Evolutionary conservation across 1,140 invertebrate genomes (phyloP).

Genomic region (Micrasema minimum): DNA sequence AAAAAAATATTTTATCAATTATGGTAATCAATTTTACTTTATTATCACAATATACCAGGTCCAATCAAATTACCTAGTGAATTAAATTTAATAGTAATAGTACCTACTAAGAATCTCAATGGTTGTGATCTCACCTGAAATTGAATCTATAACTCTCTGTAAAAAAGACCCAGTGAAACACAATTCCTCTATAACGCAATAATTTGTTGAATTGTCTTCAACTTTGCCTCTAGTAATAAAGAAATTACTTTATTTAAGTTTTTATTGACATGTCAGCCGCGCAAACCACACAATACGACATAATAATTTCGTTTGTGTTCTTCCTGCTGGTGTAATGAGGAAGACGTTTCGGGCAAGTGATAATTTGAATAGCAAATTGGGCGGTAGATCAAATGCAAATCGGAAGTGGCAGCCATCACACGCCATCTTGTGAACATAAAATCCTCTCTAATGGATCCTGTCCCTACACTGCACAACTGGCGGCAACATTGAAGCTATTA

Average conservation of each 20-base stretch:
- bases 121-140: too few relatives aligned
- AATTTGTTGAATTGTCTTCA: too few relatives aligned
- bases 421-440: slow-evolving; percentile 15
- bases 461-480: background rate
- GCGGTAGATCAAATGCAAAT: slow-evolving; percentile 16
- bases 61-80: too few relatives aligned
- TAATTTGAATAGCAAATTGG: slow-evolving; percentile 22
- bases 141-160: too few relatives aligned
- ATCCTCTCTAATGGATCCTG: slow-evolving; percentile 13
- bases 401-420: slow-evolving; percentile 6
- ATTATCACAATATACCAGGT: too few relatives aligned
- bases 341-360: slow-evolving; percentile 33
- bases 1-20: too few relatives aligned
- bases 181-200: background rate
- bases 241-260: background rate
- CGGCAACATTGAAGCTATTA: too few relatives aligned
- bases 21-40: too few relatives aligned
- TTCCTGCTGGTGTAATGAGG: slow-evolving; percentile 22
- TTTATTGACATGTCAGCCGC: background rate
- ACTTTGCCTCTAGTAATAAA: too few relatives aligned
- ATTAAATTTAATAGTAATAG: too few relatives aligned
- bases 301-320: background rate
- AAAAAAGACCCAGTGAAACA: too few relatives aligned
- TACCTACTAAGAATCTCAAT: too few relatives aligned
- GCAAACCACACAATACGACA: background rate